phyloP scores from a whole-genome alignment of 2,888 invertebrate species.

The Ligdia adustata region DNA sequence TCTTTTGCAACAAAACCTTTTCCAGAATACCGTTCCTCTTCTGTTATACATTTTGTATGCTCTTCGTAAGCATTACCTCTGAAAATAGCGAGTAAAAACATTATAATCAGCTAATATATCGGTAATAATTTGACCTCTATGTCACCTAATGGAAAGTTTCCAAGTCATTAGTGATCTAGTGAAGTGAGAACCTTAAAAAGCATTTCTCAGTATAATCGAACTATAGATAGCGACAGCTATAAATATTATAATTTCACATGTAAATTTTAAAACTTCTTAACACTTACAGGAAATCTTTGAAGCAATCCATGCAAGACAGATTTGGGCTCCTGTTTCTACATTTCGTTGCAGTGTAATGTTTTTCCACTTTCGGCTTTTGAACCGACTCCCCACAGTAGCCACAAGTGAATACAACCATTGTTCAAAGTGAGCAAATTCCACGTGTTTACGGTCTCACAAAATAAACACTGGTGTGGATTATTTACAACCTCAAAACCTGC shows the following conservation, averaged over 20 bases:
- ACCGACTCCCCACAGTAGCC: constrained; percentile 95
- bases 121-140: constrained; percentile 11
- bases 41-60: constrained; percentile 93
- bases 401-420: constrained; percentile 98
- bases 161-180: constrained; percentile 5
- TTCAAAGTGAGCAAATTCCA: constrained; percentile 25
- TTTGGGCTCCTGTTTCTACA: constrained; percentile 88
- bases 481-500: constrained; percentile 47
- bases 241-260: too few relatives aligned
- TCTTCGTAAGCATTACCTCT: constrained; percentile 90
- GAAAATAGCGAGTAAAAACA: too few relatives aligned
- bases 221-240: too few relatives aligned
- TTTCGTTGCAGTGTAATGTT: constrained; percentile 90
- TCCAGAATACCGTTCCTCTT: constrained; percentile 95
- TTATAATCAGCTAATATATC: not conserved
- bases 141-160: constrained; percentile 21
- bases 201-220: too few relatives aligned
- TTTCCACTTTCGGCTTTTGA: constrained; percentile 96
- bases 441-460: constrained; percentile 41
- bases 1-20: constrained; percentile 90
- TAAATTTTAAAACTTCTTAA: too few relatives aligned
- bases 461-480: constrained; percentile 31
- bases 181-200: not conserved
- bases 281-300: constrained; percentile 92
- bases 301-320: constrained; percentile 96